Conservation (phyloP, 2,888 invertebrate genomes). For the Galeruca laticollis region DNA sequence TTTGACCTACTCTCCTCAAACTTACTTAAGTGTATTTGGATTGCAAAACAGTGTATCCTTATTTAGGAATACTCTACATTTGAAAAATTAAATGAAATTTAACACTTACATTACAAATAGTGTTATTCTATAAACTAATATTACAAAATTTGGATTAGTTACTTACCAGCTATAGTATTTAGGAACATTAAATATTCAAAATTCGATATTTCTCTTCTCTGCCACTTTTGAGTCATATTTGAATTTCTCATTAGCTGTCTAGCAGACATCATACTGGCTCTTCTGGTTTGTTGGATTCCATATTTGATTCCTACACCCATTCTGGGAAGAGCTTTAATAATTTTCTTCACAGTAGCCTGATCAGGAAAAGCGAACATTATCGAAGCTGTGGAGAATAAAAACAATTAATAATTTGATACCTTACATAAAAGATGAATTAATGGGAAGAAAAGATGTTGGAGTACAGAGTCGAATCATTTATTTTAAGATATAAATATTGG, state of each 20-base stretch:
- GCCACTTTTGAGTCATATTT: conserved; percentile 99
- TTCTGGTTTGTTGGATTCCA: conserved; percentile 96
- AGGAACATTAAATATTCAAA: conserved; percentile 99
- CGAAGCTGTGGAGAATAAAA: conserved; percentile 80
- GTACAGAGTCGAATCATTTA: no score
- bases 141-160: neutral
- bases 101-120: no score
- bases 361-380: conserved; percentile 99
- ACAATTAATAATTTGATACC: conserved; percentile 24
- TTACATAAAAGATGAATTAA: neutral
- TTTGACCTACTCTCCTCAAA: no score
- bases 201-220: conserved; percentile 98
- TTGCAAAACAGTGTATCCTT: no score
- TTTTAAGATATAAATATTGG: no score
- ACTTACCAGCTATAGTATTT: conserved; percentile 96
- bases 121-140: no score
- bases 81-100: no score
- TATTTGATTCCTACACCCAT: conserved; percentile 99
- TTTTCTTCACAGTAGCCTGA: conserved; percentile 96
- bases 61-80: no score
- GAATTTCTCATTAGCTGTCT: conserved; percentile 98
- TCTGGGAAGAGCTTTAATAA: conserved; percentile 95
- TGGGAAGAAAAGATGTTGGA: neutral
- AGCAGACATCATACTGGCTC: conserved; percentile 99
- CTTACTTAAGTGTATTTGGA: no score